Conservation (phyloP, 2,888 invertebrate genomes). For the Scaptomyza parva region DNA sequence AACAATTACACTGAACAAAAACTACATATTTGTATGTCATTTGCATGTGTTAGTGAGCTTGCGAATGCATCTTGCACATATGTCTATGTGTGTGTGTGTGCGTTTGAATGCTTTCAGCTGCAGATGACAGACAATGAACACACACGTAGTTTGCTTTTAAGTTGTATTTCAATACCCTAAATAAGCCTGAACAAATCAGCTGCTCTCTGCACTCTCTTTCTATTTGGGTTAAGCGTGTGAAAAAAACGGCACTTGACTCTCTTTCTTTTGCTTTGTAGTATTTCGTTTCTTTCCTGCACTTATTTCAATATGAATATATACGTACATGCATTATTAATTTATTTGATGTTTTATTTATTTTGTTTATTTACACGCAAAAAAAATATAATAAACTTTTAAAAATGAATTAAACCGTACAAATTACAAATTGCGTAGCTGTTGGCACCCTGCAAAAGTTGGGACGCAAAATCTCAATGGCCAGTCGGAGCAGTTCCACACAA, state of each 20-base stretch:
- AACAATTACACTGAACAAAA: constrained; percentile 24
- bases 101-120: constrained; percentile 34
- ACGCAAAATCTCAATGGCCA: constrained; percentile 82
- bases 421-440: constrained; percentile 85
- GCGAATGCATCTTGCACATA: constrained; percentile 13
- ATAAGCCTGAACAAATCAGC: constrained; percentile 18
- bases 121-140: constrained; percentile 26
- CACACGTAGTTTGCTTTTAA: constrained; percentile 45
- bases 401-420: constrained; percentile 44
- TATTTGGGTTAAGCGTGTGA: not conserved
- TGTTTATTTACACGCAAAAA: constrained; percentile 73
- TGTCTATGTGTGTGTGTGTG: constrained; percentile 6
- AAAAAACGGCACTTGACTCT: constrained; percentile 10
- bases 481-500: constrained; percentile 82
- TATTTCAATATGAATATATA: constrained; percentile 41
- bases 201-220: constrained; percentile 7
- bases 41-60: constrained; percentile 29
- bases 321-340: constrained; percentile 61
- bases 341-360: constrained; percentile 73
- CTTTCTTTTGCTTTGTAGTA: constrained; percentile 33
- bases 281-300: constrained; percentile 37
- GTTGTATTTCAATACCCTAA: constrained; percentile 24
- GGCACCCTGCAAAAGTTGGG: constrained; percentile 86
- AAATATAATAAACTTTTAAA: constrained; percentile 65
- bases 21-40: constrained; percentile 5